Base-by-base conservation (phyloP, 2,113 vertebrate genomes). In the Bombycilla garrulus region DNA sequence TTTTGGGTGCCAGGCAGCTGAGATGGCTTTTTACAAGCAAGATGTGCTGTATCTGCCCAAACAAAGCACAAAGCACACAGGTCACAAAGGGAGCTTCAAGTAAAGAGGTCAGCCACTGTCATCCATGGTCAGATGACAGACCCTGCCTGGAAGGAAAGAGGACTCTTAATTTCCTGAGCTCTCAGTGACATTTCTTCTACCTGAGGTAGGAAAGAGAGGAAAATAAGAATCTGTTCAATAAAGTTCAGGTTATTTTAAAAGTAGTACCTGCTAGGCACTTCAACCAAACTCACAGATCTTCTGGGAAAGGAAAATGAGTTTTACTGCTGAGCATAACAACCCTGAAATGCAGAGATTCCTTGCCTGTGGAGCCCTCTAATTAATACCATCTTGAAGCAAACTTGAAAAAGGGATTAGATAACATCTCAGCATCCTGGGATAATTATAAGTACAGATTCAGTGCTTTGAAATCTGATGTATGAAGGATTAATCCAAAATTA, bases 201-300 rank as follows among this genome's bases (percentile, higher is more conserved):
- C 31, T 77, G 58, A 21, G 25, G 7, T 38, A 88, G 47, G n/a
- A 36, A 64, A 11, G 5, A 81, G 48, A 79, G 54, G 23, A 62
- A 80, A 87, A 80, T 12, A 35, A 69, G 23, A 58, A 12, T 44
- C 58, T 38, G 12, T 38, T 36, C 42, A 82, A 88, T 86, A 66
- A 70, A 66, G 47, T 15, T 69, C 35, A 48, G 8, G 1, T 48
- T 86, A 56, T 86, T 90, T 78, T 78, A 92, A 74, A 94, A 88
- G 19, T 42, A 86, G 47, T 36, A 71, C 69, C 69, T 90, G 76
- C 56, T 84, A 73, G 33, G 21, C 40, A 48, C 53, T 92, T 91
- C 47, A 69, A 47, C 16, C 9, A 61, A 76, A 15, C 25, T 65
- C 45, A 81, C 40, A 54, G 25, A 56, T 85, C 87, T 84, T 90